A percentile compares a stretch with the other conserved stretches of the same genome.
Evolutionary conservation across 1,140 invertebrate species (phyloP).

Genomic region (Venturia canescens): DNA sequence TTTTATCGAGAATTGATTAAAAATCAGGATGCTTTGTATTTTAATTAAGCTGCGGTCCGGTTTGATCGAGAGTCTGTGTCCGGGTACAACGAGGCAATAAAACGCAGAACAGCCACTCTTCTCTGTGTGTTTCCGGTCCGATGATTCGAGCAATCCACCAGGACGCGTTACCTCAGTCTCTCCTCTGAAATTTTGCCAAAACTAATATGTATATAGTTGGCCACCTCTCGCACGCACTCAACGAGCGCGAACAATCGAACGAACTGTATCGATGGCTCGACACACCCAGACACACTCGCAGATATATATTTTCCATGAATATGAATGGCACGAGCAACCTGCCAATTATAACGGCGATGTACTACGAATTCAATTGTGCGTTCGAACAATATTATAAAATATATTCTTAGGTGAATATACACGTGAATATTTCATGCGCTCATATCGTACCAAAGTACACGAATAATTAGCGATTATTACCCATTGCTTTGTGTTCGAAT

Average conservation of each 20-base stretch:
- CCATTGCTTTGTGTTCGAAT: background rate
- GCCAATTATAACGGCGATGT: slow-evolving; percentile 15
- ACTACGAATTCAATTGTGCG: slow-evolving; percentile 15
- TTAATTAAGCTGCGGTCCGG: background rate
- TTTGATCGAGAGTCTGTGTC: background rate
- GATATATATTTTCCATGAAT: slow-evolving; percentile 1
- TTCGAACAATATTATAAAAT: slow-evolving; percentile 7
- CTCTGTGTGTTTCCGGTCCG: background rate
- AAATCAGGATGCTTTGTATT: background rate
- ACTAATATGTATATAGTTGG: background rate
- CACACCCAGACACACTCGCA: background rate
- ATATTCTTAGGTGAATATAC: background rate
- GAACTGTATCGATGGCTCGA: slow-evolving; percentile 20
- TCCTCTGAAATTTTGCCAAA: background rate
- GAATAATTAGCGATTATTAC: background rate
- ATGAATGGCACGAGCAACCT: slow-evolving; percentile 13
- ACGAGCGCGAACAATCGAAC: slow-evolving; percentile 17
- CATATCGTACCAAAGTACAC: background rate
- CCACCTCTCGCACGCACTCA: background rate
- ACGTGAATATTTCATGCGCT: background rate
- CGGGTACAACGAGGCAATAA: background rate
- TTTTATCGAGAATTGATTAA: no score
- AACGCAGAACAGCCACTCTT: background rate
- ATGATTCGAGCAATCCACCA: background rate
- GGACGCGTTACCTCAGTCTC: background rate